A percentile compares a stretch with the other conserved stretches of the same genome.
phyloP scores from a whole-genome alignment of 2,797 vertebrate genomes.

The Rostrhamus sociabilis region DNA sequence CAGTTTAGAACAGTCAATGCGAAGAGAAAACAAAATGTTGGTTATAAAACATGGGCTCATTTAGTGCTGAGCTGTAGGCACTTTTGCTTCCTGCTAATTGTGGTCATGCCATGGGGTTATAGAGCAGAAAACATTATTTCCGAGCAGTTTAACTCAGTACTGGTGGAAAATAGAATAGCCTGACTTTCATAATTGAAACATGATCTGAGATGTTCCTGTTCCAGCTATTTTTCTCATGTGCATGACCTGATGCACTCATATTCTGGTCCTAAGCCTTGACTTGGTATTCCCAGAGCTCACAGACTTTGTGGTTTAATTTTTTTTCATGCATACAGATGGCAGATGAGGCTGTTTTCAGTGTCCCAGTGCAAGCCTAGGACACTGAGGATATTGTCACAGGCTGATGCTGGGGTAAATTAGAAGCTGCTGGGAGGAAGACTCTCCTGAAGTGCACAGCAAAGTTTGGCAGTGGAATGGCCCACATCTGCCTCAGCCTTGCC shows the following conservation, averaged over 20 bases:
- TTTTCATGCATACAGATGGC: neutral
- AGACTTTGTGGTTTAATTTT: neutral
- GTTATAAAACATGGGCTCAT: neutral
- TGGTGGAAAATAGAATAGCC: neutral
- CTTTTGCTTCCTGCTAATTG: conserved; percentile 37
- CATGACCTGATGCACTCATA: neutral
- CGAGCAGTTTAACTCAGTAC: neutral
- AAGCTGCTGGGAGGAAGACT: neutral
- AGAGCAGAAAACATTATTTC: conserved; percentile 56
- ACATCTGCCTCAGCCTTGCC: neutral
- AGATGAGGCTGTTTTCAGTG: neutral
- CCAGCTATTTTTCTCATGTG: neutral
- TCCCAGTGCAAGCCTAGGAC: neutral
- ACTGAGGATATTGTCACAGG: conserved; percentile 1
- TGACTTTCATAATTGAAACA: neutral
- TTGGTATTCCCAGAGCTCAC: neutral
- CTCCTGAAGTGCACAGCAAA: neutral
- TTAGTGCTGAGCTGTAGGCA: conserved; percentile 8
- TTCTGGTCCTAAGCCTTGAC: neutral
- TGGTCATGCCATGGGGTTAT: conserved; percentile 25
- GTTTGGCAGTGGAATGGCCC: neutral
- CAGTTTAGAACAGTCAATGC: neutral
- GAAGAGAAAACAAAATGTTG: neutral
- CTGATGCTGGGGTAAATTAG: neutral
- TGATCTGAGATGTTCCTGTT: neutral